phyloP scores from a whole-genome alignment of 2,888 invertebrate genomes.

The Drosophila prostipennis region DNA sequence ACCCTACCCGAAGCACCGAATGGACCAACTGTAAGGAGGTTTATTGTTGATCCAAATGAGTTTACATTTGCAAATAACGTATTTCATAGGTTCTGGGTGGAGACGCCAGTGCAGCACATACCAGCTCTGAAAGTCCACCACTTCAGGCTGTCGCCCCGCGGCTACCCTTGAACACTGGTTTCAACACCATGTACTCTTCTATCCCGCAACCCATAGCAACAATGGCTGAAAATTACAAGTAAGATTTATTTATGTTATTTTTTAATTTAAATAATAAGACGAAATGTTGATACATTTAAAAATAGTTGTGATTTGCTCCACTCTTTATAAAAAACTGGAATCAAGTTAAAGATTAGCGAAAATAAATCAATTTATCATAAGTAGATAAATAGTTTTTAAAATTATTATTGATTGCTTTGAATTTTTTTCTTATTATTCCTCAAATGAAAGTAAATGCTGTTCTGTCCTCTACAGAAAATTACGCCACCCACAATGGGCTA shows the following conservation, averaged over 20 bases:
- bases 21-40: conserved; percentile 59
- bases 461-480: no score
- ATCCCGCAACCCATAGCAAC: conserved; percentile 97
- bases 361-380: no score
- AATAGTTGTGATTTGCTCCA: no score
- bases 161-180: conserved; percentile 92
- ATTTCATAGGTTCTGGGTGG: conserved; percentile 62
- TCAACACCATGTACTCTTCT: conserved; percentile 97
- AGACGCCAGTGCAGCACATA: conserved; percentile 83
- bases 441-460: no score
- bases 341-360: no score
- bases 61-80: not conserved
- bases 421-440: no score
- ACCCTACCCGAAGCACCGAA: conserved; percentile 59
- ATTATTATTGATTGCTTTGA: no score
- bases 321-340: no score
- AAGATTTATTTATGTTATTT: conserved; percentile 64
- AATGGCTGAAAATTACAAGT: conserved; percentile 95
- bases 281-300: no score
- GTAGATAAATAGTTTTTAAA: no score
- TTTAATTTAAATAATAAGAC: no score
- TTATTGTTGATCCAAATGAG: not conserved
- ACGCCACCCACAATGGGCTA: no score
- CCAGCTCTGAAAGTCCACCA: conserved; percentile 84
- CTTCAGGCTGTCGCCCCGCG: conserved; percentile 87